Evolutionary conservation across 2,113 vertebrate genomes (phyloP).

Genomic region (Glaucomys volans): DNA sequence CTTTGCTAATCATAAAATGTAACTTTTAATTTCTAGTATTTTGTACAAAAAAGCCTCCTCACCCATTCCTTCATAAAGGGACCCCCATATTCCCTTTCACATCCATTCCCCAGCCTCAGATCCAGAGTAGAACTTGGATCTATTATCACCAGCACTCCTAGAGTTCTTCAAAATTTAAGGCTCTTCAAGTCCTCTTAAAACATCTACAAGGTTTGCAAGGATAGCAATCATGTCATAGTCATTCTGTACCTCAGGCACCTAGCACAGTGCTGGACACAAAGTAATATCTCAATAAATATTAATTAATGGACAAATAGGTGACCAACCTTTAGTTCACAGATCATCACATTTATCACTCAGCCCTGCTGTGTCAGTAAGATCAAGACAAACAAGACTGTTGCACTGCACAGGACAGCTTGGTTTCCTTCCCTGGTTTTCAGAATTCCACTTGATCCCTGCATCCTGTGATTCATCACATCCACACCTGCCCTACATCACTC

Average conservation of each 20-base stretch:
- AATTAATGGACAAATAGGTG: not conserved
- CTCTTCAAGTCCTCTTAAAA: not conserved
- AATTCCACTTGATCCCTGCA: not conserved
- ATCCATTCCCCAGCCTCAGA: not conserved
- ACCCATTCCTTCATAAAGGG: not conserved
- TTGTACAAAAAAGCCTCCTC: not conserved
- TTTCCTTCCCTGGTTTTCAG: not conserved
- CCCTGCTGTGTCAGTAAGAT: not conserved
- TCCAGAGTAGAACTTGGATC: not conserved
- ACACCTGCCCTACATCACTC: not conserved
- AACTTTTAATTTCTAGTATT: constrained; percentile 20
- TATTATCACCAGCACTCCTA: not conserved
- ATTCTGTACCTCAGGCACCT: not conserved
- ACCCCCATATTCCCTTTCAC: not conserved
- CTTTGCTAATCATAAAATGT: not conserved
- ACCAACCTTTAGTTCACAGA: not conserved
- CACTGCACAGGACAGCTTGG: not conserved
- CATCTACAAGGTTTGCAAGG: not conserved
- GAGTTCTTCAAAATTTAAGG: not conserved
- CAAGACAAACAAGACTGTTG: not conserved
- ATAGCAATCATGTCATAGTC: not conserved
- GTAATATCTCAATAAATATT: not conserved
- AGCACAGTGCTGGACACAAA: not conserved
- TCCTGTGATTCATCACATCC: not conserved
- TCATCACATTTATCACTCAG: not conserved